Evolutionary conservation across 1,140 invertebrate genomes (phyloP), one percentile per base, ranked within the genome.

Genomic region (Helicoverpa zea): DNA sequence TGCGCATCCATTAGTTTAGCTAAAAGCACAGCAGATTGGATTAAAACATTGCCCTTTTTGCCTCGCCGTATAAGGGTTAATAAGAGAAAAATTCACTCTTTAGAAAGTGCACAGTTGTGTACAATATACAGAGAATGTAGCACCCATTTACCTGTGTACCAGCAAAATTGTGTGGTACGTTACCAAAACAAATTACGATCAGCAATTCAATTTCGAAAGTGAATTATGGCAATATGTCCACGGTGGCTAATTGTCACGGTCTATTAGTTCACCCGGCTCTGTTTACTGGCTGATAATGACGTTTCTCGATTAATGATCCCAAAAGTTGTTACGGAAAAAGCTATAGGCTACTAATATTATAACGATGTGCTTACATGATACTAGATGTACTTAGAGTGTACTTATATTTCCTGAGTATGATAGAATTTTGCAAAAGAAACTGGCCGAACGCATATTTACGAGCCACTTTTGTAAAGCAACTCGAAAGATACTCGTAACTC

Each of bases 211-310:
- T 66, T 49, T 66, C 64, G n/a, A 10, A 68, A 68, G 43, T n/a
- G 64, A 49, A 68, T 68, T 68, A 68, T 68, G 64, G 64, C 43
- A 68, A 68, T 23, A 68, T 68, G 64, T 68, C 64, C 64, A 68
- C 16, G 43, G 10, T 13, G 11, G 43, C 43, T 68, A 68, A 68
- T 68, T 49, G 16, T 66, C n/a, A n/a, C 35, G 64, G 64, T 68
- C 43, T 68, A 68, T 49, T 68, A 68, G 64, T 66, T 49, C 63
- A 43, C 35, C 63, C 29, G 61, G 59, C 13, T 16, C n/a, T 43
- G 35, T 43, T 47, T 66, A 49, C 29, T n/a, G 16, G 63, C 63
- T 66, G 63, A 66, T 66, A 66, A 66, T 66, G 63, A 66, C 63
- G 47, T 66, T 66, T 66, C 63, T 4, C 35, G 47, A 66, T 66